Conservation (phyloP, 2,113 vertebrate species). For the Pygathrix nemaeus region DNA sequence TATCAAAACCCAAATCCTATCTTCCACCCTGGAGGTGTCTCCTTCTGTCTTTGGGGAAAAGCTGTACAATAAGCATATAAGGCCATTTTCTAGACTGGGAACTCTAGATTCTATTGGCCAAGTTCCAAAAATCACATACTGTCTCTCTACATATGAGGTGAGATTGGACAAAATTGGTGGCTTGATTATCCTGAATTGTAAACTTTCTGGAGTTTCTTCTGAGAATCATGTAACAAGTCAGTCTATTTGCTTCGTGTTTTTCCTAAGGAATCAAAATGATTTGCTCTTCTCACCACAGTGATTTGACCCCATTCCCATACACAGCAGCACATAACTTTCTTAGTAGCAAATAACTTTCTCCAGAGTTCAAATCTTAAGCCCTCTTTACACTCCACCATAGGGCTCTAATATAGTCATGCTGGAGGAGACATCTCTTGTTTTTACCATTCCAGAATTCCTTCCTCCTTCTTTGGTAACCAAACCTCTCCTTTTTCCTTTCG, state of each 20-base stretch:
- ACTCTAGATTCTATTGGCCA: not conserved
- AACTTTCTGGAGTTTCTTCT: not conserved
- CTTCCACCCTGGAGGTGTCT: not conserved
- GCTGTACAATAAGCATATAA: accelerated
- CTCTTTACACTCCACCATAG: not conserved
- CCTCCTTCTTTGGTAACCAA: not conserved
- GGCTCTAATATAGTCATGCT: not conserved
- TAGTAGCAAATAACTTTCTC: not conserved
- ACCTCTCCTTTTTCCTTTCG: not conserved
- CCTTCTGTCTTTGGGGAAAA: not conserved
- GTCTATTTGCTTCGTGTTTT: not conserved
- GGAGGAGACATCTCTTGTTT: not conserved
- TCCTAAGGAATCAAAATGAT: not conserved
- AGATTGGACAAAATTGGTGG: not conserved
- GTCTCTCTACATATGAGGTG: not conserved
- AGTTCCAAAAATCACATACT: not conserved
- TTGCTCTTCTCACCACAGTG: not conserved
- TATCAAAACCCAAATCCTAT: not conserved
- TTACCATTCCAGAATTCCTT: not conserved
- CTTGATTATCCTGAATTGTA: not conserved
- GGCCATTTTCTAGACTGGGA: not conserved
- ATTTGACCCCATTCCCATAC: not conserved
- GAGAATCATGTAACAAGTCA: not conserved
- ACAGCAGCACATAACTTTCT: not conserved
- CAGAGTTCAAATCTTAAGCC: not conserved